Evolutionary conservation across 2,888 invertebrate species (phyloP).

Genomic region (Scaeva pyrastri): DNA sequence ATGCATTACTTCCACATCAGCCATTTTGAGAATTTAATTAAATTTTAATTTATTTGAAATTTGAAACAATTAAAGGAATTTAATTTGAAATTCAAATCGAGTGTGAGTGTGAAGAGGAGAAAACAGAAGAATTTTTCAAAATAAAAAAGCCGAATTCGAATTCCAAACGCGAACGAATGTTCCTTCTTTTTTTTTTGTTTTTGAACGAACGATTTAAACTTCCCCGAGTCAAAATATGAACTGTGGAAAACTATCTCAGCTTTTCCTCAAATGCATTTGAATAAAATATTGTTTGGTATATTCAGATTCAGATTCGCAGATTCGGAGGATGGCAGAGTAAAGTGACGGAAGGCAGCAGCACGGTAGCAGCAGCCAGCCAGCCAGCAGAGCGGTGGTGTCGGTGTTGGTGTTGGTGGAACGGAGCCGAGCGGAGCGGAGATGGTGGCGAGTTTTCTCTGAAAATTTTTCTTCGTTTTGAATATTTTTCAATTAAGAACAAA

Average conservation of each 20-base stretch:
- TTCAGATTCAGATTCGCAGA: slow-evolving; percentile 18
- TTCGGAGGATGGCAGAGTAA: not conserved
- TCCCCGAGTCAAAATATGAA: slow-evolving; percentile 83
- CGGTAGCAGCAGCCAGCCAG: not conserved
- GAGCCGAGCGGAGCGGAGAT: slow-evolving; percentile 19
- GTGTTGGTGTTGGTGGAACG: slow-evolving; percentile 24
- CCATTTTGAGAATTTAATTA: slow-evolving; percentile 86
- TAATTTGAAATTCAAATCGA: slow-evolving; percentile 33
- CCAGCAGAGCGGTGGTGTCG: not conserved
- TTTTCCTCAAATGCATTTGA: slow-evolving; percentile 73
- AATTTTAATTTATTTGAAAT: slow-evolving; percentile 25
- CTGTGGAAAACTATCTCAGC: slow-evolving; percentile 78
- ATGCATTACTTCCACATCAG: slow-evolving; percentile 95
- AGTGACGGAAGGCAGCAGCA: slow-evolving; percentile 18
- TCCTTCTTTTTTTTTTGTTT: not conserved
- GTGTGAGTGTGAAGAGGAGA: slow-evolving; percentile 11
- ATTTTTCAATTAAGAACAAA: slow-evolving; percentile 67
- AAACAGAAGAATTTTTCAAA: slow-evolving; percentile 10
- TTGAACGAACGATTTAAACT: slow-evolving; percentile 79
- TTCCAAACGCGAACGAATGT: slow-evolving; percentile 57
- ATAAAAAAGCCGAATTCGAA: slow-evolving; percentile 48
- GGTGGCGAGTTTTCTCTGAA: slow-evolving; percentile 47
- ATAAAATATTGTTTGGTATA: slow-evolving; percentile 47
- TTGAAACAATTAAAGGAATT: not conserved
- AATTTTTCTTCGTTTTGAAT: slow-evolving; percentile 62